Conservation (phyloP, 2,888 invertebrate genomes). For the Anagyrus pseudococci region DNA sequence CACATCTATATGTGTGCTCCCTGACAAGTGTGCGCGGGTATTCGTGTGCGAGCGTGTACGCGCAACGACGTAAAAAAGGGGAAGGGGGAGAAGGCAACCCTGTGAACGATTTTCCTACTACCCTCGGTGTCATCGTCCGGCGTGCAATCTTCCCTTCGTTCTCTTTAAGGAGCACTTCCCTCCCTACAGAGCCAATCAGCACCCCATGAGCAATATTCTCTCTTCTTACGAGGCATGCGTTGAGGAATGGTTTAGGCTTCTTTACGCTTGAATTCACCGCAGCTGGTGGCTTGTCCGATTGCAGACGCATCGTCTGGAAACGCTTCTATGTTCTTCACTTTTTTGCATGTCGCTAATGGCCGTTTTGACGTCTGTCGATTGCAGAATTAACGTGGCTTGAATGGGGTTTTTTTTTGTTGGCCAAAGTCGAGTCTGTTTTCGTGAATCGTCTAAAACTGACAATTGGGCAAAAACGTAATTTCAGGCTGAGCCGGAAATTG, state of each 20-base stretch:
- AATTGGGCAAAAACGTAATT: slow-evolving; percentile 7
- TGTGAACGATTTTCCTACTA: slow-evolving; percentile 26
- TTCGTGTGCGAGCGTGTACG: not conserved
- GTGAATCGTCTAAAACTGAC: not conserved
- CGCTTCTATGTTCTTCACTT: not conserved
- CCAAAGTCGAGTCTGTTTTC: not conserved
- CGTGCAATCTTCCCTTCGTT: not conserved
- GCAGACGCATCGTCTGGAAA: not conserved
- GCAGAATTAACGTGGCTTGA: not conserved
- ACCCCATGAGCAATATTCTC: too few species aligned
- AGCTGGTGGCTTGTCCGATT: too few species aligned
- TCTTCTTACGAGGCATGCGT: too few species aligned
- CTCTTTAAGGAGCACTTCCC: not conserved
- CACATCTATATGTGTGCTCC: too few species aligned
- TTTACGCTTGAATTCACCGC: not conserved
- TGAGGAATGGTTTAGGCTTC: not conserved
- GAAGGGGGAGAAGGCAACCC: too few species aligned
- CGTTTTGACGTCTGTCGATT: not conserved
- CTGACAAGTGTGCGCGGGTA: not conserved
- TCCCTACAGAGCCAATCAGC: slow-evolving; percentile 17
- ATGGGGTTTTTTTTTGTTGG: not conserved
- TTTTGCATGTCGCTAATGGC: not conserved
- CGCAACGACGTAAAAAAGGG: too few species aligned
- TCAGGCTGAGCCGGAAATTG: slow-evolving; percentile 27
- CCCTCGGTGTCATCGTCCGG: slow-evolving; percentile 29